These are phyloP conservation scores for Vanessa tameamea DNA, from an alignment of 1,140 invertebrate genomes.

Conservation along the genomic window DNA sequence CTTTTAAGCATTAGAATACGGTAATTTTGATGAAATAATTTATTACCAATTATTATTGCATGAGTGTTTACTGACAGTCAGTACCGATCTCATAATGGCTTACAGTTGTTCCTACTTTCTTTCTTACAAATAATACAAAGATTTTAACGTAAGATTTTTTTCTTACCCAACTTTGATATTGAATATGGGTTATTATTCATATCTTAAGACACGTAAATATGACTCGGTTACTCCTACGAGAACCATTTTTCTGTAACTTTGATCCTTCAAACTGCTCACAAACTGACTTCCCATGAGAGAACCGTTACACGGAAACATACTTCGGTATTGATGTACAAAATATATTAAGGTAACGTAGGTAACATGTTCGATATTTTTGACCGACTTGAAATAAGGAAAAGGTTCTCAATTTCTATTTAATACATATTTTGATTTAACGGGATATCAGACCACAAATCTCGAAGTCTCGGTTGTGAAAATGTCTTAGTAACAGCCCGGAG, in stretches of 20 bases:
- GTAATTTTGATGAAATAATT: not conserved
- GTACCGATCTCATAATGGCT: no score
- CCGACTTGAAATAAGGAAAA: no score
- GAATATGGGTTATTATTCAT: not conserved
- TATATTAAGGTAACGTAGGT: not conserved
- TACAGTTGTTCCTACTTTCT: no score
- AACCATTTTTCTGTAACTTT: not conserved
- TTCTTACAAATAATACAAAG: no score
- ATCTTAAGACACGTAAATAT: not conserved
- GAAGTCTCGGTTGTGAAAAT: no score
- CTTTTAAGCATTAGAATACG: no score
- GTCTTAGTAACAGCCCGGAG: no score
- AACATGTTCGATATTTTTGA: not conserved
- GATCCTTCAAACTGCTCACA: conserved; percentile 6
- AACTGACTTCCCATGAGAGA: not conserved
- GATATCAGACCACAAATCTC: no score
- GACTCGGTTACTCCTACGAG: not conserved
- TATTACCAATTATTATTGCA: no score
- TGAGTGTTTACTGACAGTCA: no score
- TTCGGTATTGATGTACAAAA: conserved; percentile 2
- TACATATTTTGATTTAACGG: no score
- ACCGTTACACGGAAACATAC: not conserved
- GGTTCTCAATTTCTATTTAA: no score
- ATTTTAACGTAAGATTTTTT: not conserved
- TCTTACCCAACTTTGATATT: not conserved